Evolutionary conservation across 2,797 vertebrate genomes (phyloP).

Genomic region (Chiroxiphia lanceolata): DNA sequence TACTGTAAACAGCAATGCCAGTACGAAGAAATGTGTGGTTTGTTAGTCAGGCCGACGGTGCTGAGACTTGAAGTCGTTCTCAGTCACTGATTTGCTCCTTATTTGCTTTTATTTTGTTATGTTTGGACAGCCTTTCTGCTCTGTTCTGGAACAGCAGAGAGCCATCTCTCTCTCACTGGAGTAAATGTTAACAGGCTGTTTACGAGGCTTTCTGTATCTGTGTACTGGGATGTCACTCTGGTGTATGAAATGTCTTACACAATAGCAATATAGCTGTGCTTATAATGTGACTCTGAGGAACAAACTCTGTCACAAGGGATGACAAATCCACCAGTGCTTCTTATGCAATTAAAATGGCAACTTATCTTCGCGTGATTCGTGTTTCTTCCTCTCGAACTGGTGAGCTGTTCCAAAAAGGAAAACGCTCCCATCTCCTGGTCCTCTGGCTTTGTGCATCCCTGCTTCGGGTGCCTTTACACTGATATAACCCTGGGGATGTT

Average conservation of each 20-base stretch:
- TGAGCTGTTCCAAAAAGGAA: conserved; percentile 23
- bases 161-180: background rate
- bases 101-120: background rate
- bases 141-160: background rate
- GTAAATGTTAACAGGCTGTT: background rate
- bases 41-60: background rate
- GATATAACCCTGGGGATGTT: background rate
- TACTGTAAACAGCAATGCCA: background rate
- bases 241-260: background rate
- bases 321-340: conserved; percentile 15
- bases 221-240: background rate
- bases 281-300: background rate
- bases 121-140: background rate
- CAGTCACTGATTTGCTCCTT: background rate
- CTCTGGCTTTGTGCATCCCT: background rate
- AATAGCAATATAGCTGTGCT: background rate
- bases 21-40: background rate
- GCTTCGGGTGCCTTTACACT: background rate
- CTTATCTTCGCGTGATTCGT: background rate
- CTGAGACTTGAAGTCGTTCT: background rate
- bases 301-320: conserved; percentile 2
- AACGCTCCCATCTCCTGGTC: background rate
- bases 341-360: conserved; percentile 40
- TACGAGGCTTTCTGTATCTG: background rate
- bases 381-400: background rate